Evolutionary conservation across 1,140 invertebrate genomes (phyloP).

Genomic region (Sarcophaga peregrina): DNA sequence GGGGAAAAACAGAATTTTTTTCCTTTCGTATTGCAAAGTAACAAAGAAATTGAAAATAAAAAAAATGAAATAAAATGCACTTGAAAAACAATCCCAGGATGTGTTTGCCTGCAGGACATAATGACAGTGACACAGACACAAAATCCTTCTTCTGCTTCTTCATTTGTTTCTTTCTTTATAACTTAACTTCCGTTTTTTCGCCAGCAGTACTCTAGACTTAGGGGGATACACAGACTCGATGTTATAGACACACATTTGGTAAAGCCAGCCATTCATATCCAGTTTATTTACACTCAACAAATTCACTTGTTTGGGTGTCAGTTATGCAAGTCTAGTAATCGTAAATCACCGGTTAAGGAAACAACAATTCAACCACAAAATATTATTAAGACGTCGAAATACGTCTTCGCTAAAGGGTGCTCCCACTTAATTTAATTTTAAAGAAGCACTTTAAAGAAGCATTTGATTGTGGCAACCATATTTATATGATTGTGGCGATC

Average conservation of each 20-base stretch:
- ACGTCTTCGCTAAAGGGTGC: no score
- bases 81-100: not conserved
- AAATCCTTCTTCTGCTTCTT: not conserved
- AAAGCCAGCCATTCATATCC: not conserved
- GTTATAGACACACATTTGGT: not conserved
- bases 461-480: no score
- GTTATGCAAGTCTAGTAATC: not conserved
- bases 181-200: not conserved
- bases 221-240: not conserved
- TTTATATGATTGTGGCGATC: no score
- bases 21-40: not conserved
- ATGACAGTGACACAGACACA: conserved; percentile 21
- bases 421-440: no score
- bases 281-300: conserved; percentile 8
- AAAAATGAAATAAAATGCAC: not conserved
- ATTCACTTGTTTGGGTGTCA: not conserved
- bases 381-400: no score
- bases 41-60: conserved; percentile 9
- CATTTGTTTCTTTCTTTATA: no score
- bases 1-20: not conserved
- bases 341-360: conserved; percentile 16
- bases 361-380: not conserved
- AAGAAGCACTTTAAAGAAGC: no score
- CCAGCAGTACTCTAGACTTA: not conserved
- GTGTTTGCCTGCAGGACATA: conserved; percentile 23